phyloP scores from a whole-genome alignment of 2,797 vertebrate species.

The Aphelocoma californica region DNA sequence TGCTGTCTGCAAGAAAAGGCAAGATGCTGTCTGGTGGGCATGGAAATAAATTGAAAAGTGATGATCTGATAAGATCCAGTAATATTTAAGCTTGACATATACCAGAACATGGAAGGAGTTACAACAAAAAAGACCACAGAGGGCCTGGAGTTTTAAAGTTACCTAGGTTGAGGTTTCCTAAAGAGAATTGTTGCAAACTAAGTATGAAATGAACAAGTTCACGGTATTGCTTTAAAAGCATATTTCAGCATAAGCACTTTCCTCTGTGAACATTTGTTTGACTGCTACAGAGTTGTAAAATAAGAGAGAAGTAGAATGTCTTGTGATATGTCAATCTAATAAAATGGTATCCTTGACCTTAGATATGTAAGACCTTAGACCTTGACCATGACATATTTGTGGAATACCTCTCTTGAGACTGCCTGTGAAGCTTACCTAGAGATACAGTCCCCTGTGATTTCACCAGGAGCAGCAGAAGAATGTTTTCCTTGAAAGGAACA shows the following conservation, averaged over 20 bases:
- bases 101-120: neutral
- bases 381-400: neutral
- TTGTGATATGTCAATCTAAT: neutral
- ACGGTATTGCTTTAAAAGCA: neutral
- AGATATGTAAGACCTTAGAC: neutral
- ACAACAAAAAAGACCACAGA: neutral
- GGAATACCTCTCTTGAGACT: neutral
- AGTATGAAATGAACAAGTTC: neutral
- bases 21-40: neutral
- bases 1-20: neutral
- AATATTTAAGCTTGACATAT: neutral
- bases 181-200: neutral
- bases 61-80: neutral
- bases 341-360: neutral
- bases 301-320: neutral
- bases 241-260: neutral
- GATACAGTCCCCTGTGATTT: neutral
- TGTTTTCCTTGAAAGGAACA: neutral
- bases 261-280: rapidly evolving
- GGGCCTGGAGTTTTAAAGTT: neutral
- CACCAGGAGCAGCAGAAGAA: neutral
- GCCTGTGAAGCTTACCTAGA: neutral
- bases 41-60: neutral
- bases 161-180: neutral
- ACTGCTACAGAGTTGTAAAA: neutral